These are phyloP conservation scores for Geopemphigus sp. DNA, from an alignment of 1,140 invertebrate species.

Conservation along the genomic window DNA sequence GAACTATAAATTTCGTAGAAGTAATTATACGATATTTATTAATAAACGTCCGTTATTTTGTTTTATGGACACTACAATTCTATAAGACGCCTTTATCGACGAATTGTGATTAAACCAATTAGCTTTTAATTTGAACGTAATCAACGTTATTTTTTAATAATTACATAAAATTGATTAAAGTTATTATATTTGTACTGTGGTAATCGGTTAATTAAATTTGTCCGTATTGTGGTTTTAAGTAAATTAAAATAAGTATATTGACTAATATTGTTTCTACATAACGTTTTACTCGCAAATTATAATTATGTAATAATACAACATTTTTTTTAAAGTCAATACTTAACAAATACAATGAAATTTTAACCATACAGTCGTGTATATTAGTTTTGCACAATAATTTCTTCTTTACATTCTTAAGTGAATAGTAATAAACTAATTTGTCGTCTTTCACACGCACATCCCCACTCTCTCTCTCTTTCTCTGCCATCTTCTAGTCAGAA, in stretches of 20 bases:
- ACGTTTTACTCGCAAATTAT: background rate
- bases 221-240: no score
- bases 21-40: no score
- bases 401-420: slow-evolving; percentile 1
- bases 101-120: no score
- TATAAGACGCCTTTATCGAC: no score
- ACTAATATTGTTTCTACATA: background rate
- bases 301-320: background rate
- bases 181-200: background rate
- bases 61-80: no score
- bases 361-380: background rate
- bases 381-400: slow-evolving; percentile 17
- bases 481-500: no score
- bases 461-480: slow-evolving; percentile 10
- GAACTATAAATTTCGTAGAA: background rate
- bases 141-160: background rate
- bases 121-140: background rate
- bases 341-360: background rate
- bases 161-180: background rate
- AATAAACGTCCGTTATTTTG: no score
- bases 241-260: no score
- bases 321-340: background rate
- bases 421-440: slow-evolving; percentile 11
- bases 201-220: background rate
- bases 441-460: slow-evolving; percentile 3